Percentiles rank a stretch among this genome's conserved stretches.
Evolutionary conservation across 2,797 vertebrate species (phyloP).

Genomic region (Novumbra hubbsi): DNA sequence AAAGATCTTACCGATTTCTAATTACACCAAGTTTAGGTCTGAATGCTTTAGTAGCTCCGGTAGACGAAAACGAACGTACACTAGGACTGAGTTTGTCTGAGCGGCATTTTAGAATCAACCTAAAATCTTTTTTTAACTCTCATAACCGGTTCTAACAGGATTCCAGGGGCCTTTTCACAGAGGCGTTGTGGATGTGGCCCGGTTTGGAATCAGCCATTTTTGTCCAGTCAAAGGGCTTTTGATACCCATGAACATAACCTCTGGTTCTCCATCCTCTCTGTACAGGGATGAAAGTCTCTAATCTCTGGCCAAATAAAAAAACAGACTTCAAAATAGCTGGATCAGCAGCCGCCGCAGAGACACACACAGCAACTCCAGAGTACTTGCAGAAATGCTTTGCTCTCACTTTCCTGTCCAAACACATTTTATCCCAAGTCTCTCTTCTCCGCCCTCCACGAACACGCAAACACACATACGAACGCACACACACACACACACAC

Average conservation of each 20-base stretch:
- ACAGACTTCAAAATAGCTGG: slow-evolving; percentile 48
- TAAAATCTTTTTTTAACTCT: too few species aligned
- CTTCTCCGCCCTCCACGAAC: slow-evolving; percentile 17
- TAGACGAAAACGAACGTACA: too few species aligned
- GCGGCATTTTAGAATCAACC: too few species aligned
- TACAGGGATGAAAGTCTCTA: slow-evolving; percentile 46
- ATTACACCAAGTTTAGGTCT: too few species aligned
- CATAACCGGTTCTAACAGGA: too few species aligned
- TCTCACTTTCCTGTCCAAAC: slow-evolving; percentile 49
- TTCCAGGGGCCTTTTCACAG: slow-evolving; percentile 21
- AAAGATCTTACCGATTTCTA: too few species aligned
- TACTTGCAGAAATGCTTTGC: slow-evolving; percentile 26
- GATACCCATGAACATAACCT: slow-evolving; percentile 39
- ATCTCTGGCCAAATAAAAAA: slow-evolving; percentile 61
- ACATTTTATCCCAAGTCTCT: slow-evolving; percentile 44
- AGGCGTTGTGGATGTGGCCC: slow-evolving; percentile 31
- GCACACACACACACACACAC: slow-evolving; percentile 2
- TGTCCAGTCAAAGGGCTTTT: slow-evolving; percentile 47
- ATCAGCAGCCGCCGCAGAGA: slow-evolving; percentile 38
- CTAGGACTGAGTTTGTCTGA: too few species aligned
- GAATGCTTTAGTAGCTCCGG: too few species aligned
- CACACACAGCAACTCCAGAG: slow-evolving; percentile 32
- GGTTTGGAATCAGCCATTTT: slow-evolving; percentile 40
- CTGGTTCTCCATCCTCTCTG: slow-evolving; percentile 36
- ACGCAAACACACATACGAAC: slow-evolving; percentile 1